Percentiles rank a stretch among this genome's conserved stretches.
phyloP scores from a whole-genome alignment of 2,113 vertebrate species.

The Pagrus major region DNA sequence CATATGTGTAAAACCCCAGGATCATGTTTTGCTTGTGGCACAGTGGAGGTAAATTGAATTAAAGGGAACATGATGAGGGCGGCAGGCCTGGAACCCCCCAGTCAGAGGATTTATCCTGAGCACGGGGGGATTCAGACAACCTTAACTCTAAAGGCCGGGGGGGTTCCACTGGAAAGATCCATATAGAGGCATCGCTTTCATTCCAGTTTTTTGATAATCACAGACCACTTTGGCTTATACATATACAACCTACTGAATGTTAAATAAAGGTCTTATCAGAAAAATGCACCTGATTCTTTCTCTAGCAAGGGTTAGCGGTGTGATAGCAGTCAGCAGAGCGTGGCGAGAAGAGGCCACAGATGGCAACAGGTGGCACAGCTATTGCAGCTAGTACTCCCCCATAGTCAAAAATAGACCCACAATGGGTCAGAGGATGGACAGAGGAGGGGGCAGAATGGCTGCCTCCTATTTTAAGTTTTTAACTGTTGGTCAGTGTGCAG shows the following conservation, averaged over 20 bases:
- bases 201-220: background rate
- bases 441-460: conserved; percentile 62
- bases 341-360: conserved; percentile 63
- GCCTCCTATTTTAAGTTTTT: conserved; percentile 75
- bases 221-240: no score
- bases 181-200: background rate
- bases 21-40: conserved; percentile 68
- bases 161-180: conserved; percentile 50
- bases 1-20: conserved; percentile 45
- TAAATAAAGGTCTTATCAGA: background rate
- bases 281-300: background rate
- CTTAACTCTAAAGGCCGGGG: conserved; percentile 47
- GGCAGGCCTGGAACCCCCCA: conserved; percentile 32
- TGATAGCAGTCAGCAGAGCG: conserved; percentile 35
- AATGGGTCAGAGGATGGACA: conserved; percentile 79
- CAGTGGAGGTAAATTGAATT: conserved; percentile 73
- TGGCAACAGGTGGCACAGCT: conserved; percentile 79
- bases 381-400: conserved; percentile 61
- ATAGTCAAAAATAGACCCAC: conserved; percentile 80
- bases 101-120: conserved; percentile 61
- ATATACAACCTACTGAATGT: background rate
- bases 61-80: conserved; percentile 70
- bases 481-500: conserved; percentile 62
- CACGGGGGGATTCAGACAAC: conserved; percentile 45
- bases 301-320: conserved; percentile 23